phyloP scores from a whole-genome alignment of 2,888 invertebrate species.

The Xylophagus ater region DNA sequence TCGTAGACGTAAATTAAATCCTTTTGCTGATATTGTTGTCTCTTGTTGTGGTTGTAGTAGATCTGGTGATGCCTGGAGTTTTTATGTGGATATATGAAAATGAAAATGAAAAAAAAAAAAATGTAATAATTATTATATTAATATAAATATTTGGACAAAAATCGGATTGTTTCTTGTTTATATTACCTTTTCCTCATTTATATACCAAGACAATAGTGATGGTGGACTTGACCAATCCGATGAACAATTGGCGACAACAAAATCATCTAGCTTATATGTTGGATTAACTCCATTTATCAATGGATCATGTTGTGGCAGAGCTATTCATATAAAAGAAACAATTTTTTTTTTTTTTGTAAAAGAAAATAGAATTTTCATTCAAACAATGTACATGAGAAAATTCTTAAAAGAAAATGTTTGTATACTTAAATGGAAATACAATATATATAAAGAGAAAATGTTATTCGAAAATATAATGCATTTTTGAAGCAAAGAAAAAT shows the following conservation, averaged over 20 bases:
- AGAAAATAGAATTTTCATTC: too few species aligned
- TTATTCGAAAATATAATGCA: too few species aligned
- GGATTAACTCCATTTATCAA: conserved; percentile 31
- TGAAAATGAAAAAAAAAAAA: not conserved
- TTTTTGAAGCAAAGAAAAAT: too few species aligned
- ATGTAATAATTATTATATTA: not conserved
- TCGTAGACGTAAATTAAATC: conserved; percentile 29
- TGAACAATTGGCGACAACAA: conserved; percentile 33
- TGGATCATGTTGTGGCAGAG: conserved; percentile 34
- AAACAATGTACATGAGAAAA: too few species aligned
- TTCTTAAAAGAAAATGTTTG: too few species aligned
- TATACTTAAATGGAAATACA: too few species aligned
- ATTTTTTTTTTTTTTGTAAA: too few species aligned
- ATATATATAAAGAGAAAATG: too few species aligned
- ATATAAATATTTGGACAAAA: not conserved
- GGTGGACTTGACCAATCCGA: conserved; percentile 34
- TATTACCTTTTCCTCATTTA: conserved; percentile 31
- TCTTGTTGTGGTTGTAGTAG: conserved; percentile 30
- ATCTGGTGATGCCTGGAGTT: conserved; percentile 24
- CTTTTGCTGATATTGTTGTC: conserved; percentile 30
- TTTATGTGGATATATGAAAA: not conserved
- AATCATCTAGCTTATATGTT: conserved; percentile 31
- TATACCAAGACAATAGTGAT: conserved; percentile 31
- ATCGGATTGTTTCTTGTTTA: not conserved
- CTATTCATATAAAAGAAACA: conserved; percentile 20